Conservation (phyloP, 2,888 invertebrate genomes). For the Drosophila pseudotakahashii region DNA sequence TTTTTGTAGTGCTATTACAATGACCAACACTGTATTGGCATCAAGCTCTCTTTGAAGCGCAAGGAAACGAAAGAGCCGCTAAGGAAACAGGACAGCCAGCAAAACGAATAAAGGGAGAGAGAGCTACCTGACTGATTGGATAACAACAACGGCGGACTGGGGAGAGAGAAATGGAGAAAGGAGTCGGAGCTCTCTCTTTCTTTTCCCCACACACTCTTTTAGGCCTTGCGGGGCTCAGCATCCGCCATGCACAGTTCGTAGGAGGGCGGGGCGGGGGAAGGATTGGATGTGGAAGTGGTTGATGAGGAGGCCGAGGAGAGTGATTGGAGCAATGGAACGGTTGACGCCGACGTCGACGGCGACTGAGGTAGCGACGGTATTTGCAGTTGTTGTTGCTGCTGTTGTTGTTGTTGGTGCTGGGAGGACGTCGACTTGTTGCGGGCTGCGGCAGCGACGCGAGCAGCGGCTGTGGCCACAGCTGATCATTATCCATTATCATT, state of each 20-base stretch:
- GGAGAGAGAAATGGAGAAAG: conserved; percentile 8
- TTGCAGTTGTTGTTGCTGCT: background rate
- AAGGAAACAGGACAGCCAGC: conserved; percentile 11
- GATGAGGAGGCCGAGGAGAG: conserved; percentile 13
- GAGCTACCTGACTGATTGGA: conserved; percentile 35
- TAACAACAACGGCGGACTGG: conserved; percentile 17
- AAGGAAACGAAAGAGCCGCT: conserved; percentile 20
- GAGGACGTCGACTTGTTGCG: conserved; percentile 55
- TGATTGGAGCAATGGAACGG: conserved; percentile 17
- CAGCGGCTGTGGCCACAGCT: conserved; percentile 71
- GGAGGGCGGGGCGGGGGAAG: conserved; percentile 21
- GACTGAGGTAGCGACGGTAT: conserved; percentile 5
- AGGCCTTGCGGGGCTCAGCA: conserved; percentile 21
- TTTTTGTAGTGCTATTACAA: background rate
- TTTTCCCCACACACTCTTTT: conserved; percentile 8
- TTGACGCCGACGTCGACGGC: conserved; percentile 36
- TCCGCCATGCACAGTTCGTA: conserved; percentile 29
- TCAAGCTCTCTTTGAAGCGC: conserved; percentile 17
- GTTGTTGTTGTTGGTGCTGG: conserved; percentile 27
- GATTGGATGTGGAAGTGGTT: background rate
- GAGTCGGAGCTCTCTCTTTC: background rate
- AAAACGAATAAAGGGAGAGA: conserved; percentile 3
- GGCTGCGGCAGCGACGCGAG: conserved; percentile 71
- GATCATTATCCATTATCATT: conserved; percentile 43
- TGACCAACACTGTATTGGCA: conserved; percentile 7